Evolutionary conservation across 2,113 vertebrate genomes (phyloP), one percentile per base, ranked within the genome.

Genomic region (Pachypanchax playfairii): DNA sequence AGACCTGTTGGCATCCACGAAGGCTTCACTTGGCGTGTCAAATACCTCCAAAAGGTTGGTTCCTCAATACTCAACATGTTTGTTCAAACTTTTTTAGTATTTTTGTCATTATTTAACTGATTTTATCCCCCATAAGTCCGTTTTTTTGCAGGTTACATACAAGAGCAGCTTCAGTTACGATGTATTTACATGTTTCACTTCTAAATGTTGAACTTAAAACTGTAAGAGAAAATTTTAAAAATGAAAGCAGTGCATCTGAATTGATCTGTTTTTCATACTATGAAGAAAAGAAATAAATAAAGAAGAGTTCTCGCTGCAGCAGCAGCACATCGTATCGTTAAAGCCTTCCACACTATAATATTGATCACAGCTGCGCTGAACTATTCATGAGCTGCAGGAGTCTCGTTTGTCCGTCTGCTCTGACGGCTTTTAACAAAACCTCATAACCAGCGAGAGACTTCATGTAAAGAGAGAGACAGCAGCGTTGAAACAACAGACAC

Each of bases 301-400:
- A 20, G 38, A 39, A 50, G 42, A 73, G 59, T 56, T 56, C 43
- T 41, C 31, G 28, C 59, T 70, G 29, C 63, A 66, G 35, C 2
- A 11, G 46, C 21, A 25, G 36, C 47, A 51, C 66, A 24, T 18
- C 25, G n/a, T 60, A 44, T 63, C 33, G 36, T 65, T 51, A 65
- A 70, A 18, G 44, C 47, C 55, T 59, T 50, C 60, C 69, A 59
- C 43, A n/a, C 39, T 90, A 82, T 83, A 91, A 83, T 78, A 85
- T 79, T 68, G 78, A 91, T 90, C 87, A 84, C 71, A 69, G 77
- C 35, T 35, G 58, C 87, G 70, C 91, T 95, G 76, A 89, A 92
- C 91, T 93, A 95, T 87, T 94, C 58, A 95, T 95, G 88, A 93
- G 94, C 75, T 88, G 90, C 84, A 87, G 65, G 85, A 93, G 87